phyloP scores from a whole-genome alignment of 2,888 invertebrate species.

The Amphipoea oculea region DNA sequence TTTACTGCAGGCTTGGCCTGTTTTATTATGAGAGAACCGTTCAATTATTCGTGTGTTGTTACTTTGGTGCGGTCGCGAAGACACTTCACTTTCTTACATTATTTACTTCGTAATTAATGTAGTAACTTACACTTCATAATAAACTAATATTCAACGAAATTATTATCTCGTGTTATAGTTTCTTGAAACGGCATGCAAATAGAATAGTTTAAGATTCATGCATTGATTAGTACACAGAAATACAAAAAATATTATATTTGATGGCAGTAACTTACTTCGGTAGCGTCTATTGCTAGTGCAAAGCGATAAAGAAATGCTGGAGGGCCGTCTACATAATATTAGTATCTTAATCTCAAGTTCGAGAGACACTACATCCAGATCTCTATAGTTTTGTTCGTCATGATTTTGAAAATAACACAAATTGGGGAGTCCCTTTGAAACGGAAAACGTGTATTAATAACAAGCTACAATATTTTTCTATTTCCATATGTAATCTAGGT shows the following conservation, averaged over 20 bases:
- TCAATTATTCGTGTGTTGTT: not conserved
- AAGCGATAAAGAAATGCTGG: conserved; percentile 40
- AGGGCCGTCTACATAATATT: conserved; percentile 26
- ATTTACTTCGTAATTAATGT: too few species aligned
- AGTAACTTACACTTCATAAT: not conserved
- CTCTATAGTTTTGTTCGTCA: not conserved
- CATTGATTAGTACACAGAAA: conserved; percentile 45
- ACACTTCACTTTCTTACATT: not conserved
- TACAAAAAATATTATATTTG: conserved; percentile 20
- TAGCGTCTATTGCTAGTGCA: conserved; percentile 37
- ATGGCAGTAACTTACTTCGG: conserved; percentile 31
- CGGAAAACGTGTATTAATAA: not conserved
- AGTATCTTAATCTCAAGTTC: conserved; percentile 6
- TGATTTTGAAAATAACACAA: conserved; percentile 2
- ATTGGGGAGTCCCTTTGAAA: not conserved
- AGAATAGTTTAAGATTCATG: conserved; percentile 45
- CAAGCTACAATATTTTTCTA: not conserved
- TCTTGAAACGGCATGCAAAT: conserved; percentile 49
- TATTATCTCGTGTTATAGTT: conserved; percentile 51
- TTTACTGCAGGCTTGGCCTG: not conserved
- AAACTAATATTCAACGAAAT: not conserved
- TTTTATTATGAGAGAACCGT: not conserved
- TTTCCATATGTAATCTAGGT: not conserved
- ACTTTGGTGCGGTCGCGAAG: not conserved
- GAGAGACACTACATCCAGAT: conserved; percentile 1